phyloP scores from a whole-genome alignment of 2,113 vertebrate genomes.

The Tetraodon nigroviridis region DNA sequence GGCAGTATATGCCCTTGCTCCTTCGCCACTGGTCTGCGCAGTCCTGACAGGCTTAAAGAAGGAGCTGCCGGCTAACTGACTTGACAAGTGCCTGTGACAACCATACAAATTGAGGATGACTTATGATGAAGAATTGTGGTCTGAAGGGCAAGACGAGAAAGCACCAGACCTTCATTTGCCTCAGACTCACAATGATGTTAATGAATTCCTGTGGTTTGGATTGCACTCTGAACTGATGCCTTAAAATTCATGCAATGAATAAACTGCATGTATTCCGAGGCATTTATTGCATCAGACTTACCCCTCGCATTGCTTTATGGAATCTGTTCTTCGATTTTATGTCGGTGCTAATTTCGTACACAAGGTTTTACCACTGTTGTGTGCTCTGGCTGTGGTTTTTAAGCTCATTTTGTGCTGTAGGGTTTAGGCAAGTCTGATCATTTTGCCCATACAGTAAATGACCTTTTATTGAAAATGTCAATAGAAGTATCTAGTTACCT shows the following conservation, averaged over 20 bases:
- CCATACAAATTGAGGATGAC: conserved; percentile 70
- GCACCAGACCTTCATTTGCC: conserved; percentile 73
- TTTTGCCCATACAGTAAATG: conserved; percentile 71
- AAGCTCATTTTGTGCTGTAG: conserved; percentile 47
- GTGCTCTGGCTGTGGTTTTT: conserved; percentile 41
- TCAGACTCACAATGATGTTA: conserved; percentile 70
- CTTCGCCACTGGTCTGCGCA: conserved; percentile 31
- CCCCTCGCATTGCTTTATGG: conserved; percentile 31
- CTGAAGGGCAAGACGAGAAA: conserved; percentile 64
- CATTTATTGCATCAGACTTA: conserved; percentile 38
- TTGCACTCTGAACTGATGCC: conserved; percentile 60
- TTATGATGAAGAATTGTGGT: conserved; percentile 74
- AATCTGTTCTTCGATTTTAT: conserved; percentile 49
- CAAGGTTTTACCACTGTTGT: conserved; percentile 23
- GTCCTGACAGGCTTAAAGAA: conserved; percentile 61
- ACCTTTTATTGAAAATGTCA: conserved; percentile 74
- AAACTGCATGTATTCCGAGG: conserved; percentile 45
- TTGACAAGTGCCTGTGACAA: conserved; percentile 63
- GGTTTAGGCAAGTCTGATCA: conserved; percentile 58
- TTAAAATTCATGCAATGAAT: conserved; percentile 54
- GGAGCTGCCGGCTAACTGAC: conserved; percentile 55
- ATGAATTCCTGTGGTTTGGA: conserved; percentile 73
- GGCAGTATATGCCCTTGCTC: conserved; percentile 24
- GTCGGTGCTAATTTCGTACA: conserved; percentile 47
- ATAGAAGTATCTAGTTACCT: conserved; percentile 76